Evolutionary conservation across 2,888 invertebrate genomes (phyloP), one percentile per base, ranked within the genome.

Genomic region (Noctua pronuba): DNA sequence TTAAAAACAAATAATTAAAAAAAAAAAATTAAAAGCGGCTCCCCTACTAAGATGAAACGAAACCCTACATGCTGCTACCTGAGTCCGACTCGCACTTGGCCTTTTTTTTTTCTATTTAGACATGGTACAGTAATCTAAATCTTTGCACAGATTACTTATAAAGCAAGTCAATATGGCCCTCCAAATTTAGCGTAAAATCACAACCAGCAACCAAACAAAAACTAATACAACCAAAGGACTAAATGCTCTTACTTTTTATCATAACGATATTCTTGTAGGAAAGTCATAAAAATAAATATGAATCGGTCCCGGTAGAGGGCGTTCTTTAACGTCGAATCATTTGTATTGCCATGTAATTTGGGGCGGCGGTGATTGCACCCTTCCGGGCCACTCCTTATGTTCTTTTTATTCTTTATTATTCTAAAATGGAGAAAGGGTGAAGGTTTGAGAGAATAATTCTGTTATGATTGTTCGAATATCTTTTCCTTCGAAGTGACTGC

Each of bases 311-410:
- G 66, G 73, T 77, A 76, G 69, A 83, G 65, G 79, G 66, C 77
- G 83, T 86, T 89, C 82, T 85, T 85, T 82, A 80, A 84, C 82
- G 78, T 80, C 68, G 75, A 82, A 86, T 82, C 78, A 82, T 85
- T 86, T 86, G 81, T 89, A 86, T 86, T 82, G 82, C 83, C 74
- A 64, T 80, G 83, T 86, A 85, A 89, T 89, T 89, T 87, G 79
- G 82, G 75, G 58, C 76, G 69, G 67, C 70, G 65, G 41, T 84
- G 85, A 89, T 90, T 82, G 84, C 77, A 75, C 72, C 78, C 86
- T 87, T 90, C 86, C 88, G 86, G 82, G 8, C 79, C 83, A 70
- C 73, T 80, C 74, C 68, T 82, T 78, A 75, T 44, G 24, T 64
- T 76, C 67, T 75, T 81, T 77, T 82, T 67, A 46, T 28, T 83